phyloP scores from a whole-genome alignment of 2,888 invertebrate genomes.

The Phorcus lineatus region DNA sequence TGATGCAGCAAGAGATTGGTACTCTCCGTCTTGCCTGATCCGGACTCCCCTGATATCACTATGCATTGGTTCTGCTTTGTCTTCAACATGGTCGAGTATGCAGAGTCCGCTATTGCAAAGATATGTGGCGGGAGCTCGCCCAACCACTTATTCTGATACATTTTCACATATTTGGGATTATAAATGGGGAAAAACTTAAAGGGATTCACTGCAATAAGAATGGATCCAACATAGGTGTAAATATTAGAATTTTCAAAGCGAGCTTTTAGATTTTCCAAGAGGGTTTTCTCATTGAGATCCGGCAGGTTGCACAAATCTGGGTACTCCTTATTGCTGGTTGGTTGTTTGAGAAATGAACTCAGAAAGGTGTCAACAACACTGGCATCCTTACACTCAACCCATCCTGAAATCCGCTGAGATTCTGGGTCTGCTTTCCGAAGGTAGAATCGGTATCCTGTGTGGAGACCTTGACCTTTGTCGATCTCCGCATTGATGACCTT shows the following conservation, averaged over 20 bases:
- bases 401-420: constrained; percentile 72
- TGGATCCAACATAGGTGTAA: constrained; percentile 96
- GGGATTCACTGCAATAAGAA: constrained; percentile 92
- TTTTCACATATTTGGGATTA: constrained; percentile 96
- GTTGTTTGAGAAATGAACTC: constrained; percentile 94
- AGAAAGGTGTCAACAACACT: constrained; percentile 85
- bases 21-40: constrained; percentile 97
- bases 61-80: constrained; percentile 94
- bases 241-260: constrained; percentile 94
- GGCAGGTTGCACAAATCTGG: constrained; percentile 96
- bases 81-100: constrained; percentile 95
- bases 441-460: constrained; percentile 83
- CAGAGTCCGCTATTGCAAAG: constrained; percentile 95
- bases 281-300: constrained; percentile 93
- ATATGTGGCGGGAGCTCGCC: constrained; percentile 96
- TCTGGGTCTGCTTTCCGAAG: constrained; percentile 85
- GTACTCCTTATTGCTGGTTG: constrained; percentile 90
- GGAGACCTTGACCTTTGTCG: constrained; percentile 49
- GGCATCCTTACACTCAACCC: constrained; percentile 84
- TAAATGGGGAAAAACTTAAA: constrained; percentile 96
- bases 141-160: constrained; percentile 93
- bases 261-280: constrained; percentile 89
- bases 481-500: constrained; percentile 58
- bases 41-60: constrained; percentile 95
- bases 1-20: constrained; percentile 96